Base-by-base conservation (phyloP, 2,113 vertebrate genomes). In the Formicarius rufipectus region DNA sequence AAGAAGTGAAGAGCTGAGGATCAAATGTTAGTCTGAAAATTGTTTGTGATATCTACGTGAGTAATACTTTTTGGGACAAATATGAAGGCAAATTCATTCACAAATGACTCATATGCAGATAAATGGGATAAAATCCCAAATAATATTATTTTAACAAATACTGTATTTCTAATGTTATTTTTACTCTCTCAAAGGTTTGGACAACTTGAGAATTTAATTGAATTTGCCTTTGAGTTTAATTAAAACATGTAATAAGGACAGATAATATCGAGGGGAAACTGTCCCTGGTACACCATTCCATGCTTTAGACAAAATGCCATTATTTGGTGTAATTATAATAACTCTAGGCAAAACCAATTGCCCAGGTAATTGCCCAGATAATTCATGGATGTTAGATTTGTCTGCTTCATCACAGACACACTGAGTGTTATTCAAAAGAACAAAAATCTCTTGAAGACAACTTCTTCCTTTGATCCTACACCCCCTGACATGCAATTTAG, bases 401-500 rank as follows among this genome's bases (percentile, higher is more conserved):
- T 78, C 88, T 69, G 52, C 47, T 84, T 42, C 25, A 72, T 22
- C 52, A 56, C 62, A 93, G 93, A 78, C 76, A 64, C 27, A 77
- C 1, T 83, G 58, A 72, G 31, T 20, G 8, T 52, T 56, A 67
- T 49, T 90, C 90, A 86, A 42, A 75, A 90, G 39, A 67, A 92
- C 82, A 93, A 86, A 89, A 86, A 62, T 25, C 39, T 47, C 64
- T 90, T 92, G 64, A 94, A 80, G 56, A 49, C 59, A 67, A 77
- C 40, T 83, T 71, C 55, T 81, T 81, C 64, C 80, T 92, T 92
- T 93, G 50, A 92, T 85, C 50, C 52, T 24, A 14, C 4, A 31
- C 0, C 2, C 7, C 7, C 9, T 4, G 2, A 12, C 14, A 27
- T 4, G 37, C 37, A 55, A 0, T 93, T 87, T 45, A 10, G 45